A percentile compares a stretch with the other conserved stretches of the same genome.
Conservation (phyloP, 2,113 vertebrate species). For the Synodontis membranacea region DNA sequence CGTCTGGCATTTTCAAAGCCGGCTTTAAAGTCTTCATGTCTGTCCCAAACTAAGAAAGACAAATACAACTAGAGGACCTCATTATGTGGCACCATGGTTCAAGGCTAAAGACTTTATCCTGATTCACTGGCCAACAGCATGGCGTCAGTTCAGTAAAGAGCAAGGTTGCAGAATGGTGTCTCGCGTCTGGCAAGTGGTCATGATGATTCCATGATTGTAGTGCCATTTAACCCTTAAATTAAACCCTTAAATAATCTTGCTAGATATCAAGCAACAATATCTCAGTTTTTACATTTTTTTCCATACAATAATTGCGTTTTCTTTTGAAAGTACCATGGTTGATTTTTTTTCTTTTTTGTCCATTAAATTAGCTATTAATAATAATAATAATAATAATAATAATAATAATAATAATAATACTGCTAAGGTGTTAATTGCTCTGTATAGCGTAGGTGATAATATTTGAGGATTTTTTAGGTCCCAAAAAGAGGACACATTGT, state of each 20-base stretch:
- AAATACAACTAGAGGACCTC: slow-evolving; percentile 35
- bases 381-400: too few relatives aligned
- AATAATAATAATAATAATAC: too few relatives aligned
- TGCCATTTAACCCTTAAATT: neutral
- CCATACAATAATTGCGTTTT: neutral
- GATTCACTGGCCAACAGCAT: slow-evolving; percentile 47
- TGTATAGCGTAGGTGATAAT: too few relatives aligned
- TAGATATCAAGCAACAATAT: neutral
- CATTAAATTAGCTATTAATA: neutral
- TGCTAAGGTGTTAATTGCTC: too few relatives aligned
- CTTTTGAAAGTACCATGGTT: neutral
- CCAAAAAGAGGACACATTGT: too few relatives aligned
- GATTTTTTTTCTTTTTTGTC: neutral
- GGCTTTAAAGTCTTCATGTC: slow-evolving; percentile 31
- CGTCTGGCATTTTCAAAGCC: slow-evolving; percentile 53
- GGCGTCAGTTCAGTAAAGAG: slow-evolving; percentile 28
- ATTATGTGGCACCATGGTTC: slow-evolving; percentile 46
- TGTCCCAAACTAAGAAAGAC: slow-evolving; percentile 44
- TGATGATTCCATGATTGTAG: neutral
- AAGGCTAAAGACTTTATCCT: slow-evolving; percentile 51
- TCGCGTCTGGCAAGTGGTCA: neutral
- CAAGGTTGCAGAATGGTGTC: slow-evolving; percentile 10
- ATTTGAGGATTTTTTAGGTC: too few relatives aligned
- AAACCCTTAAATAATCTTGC: neutral
- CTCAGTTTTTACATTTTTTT: neutral